Evolutionary conservation across 2,113 vertebrate species (phyloP).

Genomic region (Poeciliopsis prolifica): DNA sequence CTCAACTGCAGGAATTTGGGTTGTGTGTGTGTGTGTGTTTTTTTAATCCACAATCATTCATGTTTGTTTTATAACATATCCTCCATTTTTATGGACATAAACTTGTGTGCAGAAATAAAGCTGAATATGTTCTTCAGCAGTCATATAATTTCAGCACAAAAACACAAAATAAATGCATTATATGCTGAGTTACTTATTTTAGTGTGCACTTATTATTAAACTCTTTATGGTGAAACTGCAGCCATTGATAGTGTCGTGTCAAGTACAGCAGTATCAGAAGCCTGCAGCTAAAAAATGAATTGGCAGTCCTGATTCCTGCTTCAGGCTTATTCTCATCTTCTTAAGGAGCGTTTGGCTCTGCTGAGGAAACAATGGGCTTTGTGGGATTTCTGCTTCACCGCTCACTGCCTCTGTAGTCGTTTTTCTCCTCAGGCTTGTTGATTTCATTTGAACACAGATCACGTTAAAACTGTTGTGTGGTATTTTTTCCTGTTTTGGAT

Average conservation of each 20-base stretch:
- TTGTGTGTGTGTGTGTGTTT: not conserved
- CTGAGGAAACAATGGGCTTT: conserved; percentile 32
- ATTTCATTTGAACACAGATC: conserved; percentile 37
- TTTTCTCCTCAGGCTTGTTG: conserved; percentile 20
- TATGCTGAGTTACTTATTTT: not conserved
- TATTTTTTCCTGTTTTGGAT: conserved; percentile 9
- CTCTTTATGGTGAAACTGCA: not conserved
- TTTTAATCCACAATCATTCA: not conserved
- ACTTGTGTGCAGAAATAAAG: not conserved
- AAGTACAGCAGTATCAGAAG: not conserved
- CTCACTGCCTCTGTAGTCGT: conserved; percentile 1
- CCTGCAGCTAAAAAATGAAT: not conserved
- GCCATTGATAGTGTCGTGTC: not conserved
- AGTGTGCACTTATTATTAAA: not conserved
- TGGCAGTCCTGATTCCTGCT: not conserved
- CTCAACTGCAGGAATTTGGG: not conserved
- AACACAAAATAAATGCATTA: too few species aligned
- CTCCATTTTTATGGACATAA: not conserved
- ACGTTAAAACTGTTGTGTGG: conserved; percentile 13
- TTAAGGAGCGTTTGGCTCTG: conserved; percentile 6
- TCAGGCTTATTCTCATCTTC: conserved; percentile 12
- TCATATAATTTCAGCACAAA: too few species aligned
- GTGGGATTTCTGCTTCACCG: not conserved
- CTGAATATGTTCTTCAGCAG: too few species aligned
- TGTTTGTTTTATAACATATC: not conserved